Conservation (phyloP, 2,888 invertebrate species). For the Polietes domitor region DNA sequence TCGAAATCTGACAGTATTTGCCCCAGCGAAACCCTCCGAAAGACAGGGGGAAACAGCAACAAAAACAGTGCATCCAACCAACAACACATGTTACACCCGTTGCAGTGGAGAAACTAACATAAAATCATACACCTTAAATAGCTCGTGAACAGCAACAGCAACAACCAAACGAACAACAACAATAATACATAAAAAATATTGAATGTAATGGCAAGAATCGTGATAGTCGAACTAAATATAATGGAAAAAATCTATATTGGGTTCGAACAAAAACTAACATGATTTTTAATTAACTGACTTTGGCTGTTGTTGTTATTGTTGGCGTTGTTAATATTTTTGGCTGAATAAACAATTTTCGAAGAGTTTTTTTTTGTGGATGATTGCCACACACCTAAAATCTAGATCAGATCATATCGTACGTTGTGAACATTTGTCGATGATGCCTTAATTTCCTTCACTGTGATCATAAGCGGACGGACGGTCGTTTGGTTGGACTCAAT, state of each 20-base stretch:
- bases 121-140: conserved; percentile 38
- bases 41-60: not conserved
- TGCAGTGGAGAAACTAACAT: conserved; percentile 25
- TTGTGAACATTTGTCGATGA: not conserved
- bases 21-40: not conserved
- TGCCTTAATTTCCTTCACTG: conserved; percentile 12
- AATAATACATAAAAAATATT: conserved; percentile 1
- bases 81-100: conserved; percentile 34
- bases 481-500: not conserved
- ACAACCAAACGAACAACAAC: not conserved
- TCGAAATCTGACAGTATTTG: not conserved
- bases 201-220: conserved; percentile 15
- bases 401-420: conserved; percentile 46
- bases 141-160: conserved; percentile 11
- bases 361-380: not conserved
- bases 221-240: conserved; percentile 24
- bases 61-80: conserved; percentile 4
- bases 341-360: not conserved
- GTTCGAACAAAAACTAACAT: conserved; percentile 10
- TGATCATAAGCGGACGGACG: not conserved
- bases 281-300: conserved; percentile 22
- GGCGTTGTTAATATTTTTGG: not conserved
- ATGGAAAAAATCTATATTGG: conserved; percentile 19
- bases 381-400: conserved; percentile 65
- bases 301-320: not conserved